Evolutionary conservation across 2,113 vertebrate genomes (phyloP).

Genomic region (Lamprologus ornatipinnis): DNA sequence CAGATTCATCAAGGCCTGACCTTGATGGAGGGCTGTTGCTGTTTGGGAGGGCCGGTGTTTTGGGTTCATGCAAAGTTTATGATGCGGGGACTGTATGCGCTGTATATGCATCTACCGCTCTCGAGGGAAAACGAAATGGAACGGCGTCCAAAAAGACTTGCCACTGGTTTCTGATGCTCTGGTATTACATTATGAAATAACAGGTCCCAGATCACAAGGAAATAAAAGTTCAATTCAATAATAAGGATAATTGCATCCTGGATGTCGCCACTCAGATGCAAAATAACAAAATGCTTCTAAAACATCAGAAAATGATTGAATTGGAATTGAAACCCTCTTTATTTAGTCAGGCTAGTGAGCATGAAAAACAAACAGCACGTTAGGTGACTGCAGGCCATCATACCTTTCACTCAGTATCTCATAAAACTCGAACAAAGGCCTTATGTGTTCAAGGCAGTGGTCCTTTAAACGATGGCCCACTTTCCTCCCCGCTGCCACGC

Average conservation of each 20-base stretch:
- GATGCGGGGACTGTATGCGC: slow-evolving; percentile 19
- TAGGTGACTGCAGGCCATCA: slow-evolving; percentile 24
- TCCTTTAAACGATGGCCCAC: slow-evolving; percentile 58
- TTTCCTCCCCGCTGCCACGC: slow-evolving; percentile 58
- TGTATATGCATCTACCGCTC: slow-evolving; percentile 14
- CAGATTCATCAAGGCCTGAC: slow-evolving; percentile 55
- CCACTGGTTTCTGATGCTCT: not conserved
- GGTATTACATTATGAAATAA: not conserved
- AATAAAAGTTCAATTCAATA: not conserved
- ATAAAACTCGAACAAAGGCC: slow-evolving; percentile 60
- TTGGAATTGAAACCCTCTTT: slow-evolving; percentile 15
- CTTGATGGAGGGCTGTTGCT: slow-evolving; percentile 58
- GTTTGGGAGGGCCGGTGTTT: slow-evolving; percentile 49
- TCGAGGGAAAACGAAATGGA: slow-evolving; percentile 18
- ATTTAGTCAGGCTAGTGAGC: slow-evolving; percentile 2
- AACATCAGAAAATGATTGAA: not conserved
- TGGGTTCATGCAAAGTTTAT: slow-evolving; percentile 58
- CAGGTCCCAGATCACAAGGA: not conserved
- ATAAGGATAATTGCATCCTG: not conserved
- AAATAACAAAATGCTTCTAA: not conserved
- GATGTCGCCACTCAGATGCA: not conserved
- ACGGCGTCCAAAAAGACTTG: not conserved
- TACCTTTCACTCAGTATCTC: slow-evolving; percentile 58
- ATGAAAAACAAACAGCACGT: slow-evolving; percentile 32
- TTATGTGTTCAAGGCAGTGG: slow-evolving; percentile 55